A percentile compares a stretch with the other conserved stretches of the same genome.
Evolutionary conservation across 1,140 invertebrate species (phyloP).

Genomic region (Saccostrea cuccullata): DNA sequence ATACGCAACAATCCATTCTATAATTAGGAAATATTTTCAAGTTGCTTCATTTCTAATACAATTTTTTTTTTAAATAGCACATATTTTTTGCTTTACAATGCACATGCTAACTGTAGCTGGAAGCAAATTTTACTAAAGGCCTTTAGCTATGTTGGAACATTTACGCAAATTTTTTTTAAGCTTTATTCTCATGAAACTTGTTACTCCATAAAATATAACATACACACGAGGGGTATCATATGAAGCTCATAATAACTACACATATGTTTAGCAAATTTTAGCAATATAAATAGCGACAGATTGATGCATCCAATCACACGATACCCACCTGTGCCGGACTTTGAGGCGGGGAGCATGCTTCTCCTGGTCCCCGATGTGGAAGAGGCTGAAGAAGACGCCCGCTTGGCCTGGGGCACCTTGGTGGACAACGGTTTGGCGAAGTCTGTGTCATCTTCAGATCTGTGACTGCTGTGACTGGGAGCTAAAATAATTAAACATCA

Average conservation of each 20-base stretch:
- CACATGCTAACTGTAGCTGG: constrained; percentile 4
- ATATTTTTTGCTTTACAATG: neutral
- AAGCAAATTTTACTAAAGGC: neutral
- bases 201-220: neutral
- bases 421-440: constrained; percentile 68
- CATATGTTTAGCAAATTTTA: neutral
- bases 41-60: no score
- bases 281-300: neutral
- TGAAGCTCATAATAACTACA: neutral
- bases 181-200: neutral
- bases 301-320: neutral
- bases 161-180: neutral
- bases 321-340: constrained; percentile 24
- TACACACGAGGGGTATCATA: neutral
- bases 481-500: neutral
- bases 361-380: constrained; percentile 34
- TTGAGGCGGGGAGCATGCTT: constrained; percentile 19
- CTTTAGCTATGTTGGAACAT: neutral
- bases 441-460: constrained; percentile 66
- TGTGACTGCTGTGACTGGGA: constrained; percentile 13
- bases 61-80: neutral
- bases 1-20: neutral
- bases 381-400: constrained; percentile 48
- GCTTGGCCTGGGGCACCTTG: constrained; percentile 65
- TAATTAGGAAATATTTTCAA: neutral